phyloP scores from a whole-genome alignment of 1,140 invertebrate species.

The Brachionus sp. region DNA sequence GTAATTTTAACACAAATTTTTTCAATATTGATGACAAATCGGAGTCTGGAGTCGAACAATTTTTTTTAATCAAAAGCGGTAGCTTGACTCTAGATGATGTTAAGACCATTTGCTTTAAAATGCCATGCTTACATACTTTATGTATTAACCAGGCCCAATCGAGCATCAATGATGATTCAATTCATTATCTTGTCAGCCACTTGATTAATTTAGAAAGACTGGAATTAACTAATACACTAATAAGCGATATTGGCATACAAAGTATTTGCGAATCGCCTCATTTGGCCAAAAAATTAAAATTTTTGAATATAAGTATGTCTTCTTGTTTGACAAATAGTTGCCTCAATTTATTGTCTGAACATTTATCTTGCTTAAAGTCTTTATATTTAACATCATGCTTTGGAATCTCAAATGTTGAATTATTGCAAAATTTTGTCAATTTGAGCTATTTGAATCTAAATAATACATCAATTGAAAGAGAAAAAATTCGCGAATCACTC shows the following conservation, averaged over 20 bases:
- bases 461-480: slow-evolving; percentile 40
- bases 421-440: slow-evolving; percentile 27
- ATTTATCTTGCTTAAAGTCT: not conserved
- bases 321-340: slow-evolving; percentile 40
- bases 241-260: not conserved
- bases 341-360: not conserved
- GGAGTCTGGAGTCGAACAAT: not conserved
- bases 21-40: not conserved
- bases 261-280: slow-evolving; percentile 5
- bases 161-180: slow-evolving; percentile 5
- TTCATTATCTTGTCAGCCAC: not conserved
- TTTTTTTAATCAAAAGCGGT: slow-evolving; percentile 4
- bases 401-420: slow-evolving; percentile 38
- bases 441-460: slow-evolving; percentile 42
- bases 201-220: not conserved
- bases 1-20: not conserved
- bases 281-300: slow-evolving; percentile 24
- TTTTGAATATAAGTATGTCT: slow-evolving; percentile 38
- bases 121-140: slow-evolving; percentile 13
- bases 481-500: not conserved
- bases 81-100: not conserved
- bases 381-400: slow-evolving; percentile 40
- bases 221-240: slow-evolving; percentile 25
- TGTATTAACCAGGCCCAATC: slow-evolving; percentile 38
- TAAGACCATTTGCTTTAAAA: not conserved